phyloP scores from a whole-genome alignment of 2,888 invertebrate species.

The Calameuta pallipes region DNA sequence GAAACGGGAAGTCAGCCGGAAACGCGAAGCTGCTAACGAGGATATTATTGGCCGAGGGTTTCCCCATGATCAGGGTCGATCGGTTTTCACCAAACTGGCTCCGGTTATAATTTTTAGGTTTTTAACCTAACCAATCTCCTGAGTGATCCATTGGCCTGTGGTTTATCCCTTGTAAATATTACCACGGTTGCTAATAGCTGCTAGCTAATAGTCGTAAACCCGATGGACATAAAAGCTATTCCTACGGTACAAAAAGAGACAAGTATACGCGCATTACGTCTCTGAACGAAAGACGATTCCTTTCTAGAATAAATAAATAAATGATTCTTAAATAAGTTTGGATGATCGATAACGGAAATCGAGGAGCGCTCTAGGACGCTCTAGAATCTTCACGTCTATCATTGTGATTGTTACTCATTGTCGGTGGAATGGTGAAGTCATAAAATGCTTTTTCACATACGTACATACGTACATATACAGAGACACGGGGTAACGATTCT shows the following conservation, averaged over 20 bases:
- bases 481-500: neutral
- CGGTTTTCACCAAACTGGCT: neutral
- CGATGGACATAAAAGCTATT: neutral
- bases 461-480: neutral
- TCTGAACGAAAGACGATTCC: neutral
- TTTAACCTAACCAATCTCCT: neutral
- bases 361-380: neutral
- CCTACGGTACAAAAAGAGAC: neutral
- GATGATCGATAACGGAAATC: neutral
- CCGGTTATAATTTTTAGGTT: neutral
- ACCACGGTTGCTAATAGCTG: neutral
- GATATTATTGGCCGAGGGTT: neutral
- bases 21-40: neutral
- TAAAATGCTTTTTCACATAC: neutral
- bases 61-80: neutral
- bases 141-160: neutral
- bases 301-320: neutral
- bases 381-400: neutral
- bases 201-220: neutral
- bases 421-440: neutral
- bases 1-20: slow-evolving; percentile 13
- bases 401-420: neutral
- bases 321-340: neutral
- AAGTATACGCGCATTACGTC: neutral
- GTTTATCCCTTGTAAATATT: neutral